These are phyloP conservation scores for Hippoglossus stenolepis DNA, from an alignment of 2,113 vertebrate species.

Conservation along the genomic window DNA sequence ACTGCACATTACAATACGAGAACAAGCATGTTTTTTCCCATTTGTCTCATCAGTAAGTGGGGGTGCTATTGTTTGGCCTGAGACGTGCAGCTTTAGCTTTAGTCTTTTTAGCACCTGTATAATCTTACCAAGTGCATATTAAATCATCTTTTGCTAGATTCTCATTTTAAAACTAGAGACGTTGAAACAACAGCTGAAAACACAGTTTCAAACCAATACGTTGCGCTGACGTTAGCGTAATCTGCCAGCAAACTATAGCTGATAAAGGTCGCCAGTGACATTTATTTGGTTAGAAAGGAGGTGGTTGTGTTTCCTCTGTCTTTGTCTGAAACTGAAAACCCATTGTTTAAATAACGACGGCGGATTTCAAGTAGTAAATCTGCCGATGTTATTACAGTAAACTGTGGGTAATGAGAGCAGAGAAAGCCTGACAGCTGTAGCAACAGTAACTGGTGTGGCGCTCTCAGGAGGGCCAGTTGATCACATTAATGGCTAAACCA, in stretches of 20 bases:
- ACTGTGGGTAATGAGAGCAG: not conserved
- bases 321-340: conserved; percentile 2
- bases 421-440: not conserved
- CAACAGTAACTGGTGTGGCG: not conserved
- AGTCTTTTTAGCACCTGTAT: not conserved
- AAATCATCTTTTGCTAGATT: not conserved
- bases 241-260: not conserved
- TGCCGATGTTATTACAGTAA: not conserved
- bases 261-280: not conserved
- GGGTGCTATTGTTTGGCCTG: too few relatives aligned
- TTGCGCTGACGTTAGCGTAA: not conserved
- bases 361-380: not conserved
- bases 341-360: not conserved
- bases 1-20: too few relatives aligned
- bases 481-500: not conserved
- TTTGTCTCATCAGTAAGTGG: too few relatives aligned
- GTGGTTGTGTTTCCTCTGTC: not conserved
- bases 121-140: not conserved
- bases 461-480: not conserved
- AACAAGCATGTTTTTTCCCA: too few relatives aligned
- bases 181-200: not conserved
- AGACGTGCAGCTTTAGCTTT: too few relatives aligned
- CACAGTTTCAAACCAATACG: too few relatives aligned
- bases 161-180: not conserved
- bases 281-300: not conserved